Conservation (phyloP, 2,797 vertebrate genomes). For the Helarctos malayanus region DNA sequence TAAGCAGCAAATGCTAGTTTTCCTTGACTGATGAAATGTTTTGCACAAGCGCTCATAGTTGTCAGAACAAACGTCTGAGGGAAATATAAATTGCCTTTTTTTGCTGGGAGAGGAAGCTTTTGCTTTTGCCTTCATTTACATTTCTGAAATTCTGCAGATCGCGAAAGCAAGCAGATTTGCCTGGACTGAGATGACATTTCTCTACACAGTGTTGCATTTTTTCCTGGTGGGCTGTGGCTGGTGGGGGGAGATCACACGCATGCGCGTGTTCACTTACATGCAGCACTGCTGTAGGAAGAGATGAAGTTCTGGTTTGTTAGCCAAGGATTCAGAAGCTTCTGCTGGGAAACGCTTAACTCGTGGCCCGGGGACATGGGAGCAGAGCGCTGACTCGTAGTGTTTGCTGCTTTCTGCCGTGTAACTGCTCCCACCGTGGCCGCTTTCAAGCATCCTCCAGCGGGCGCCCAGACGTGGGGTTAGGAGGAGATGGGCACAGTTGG, state of each 20-base stretch:
- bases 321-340: neutral
- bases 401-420: neutral
- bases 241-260: neutral
- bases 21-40: constrained; percentile 67
- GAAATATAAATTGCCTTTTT: constrained; percentile 62
- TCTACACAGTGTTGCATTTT: neutral
- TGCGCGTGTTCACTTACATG: neutral
- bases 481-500: neutral
- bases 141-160: constrained; percentile 57
- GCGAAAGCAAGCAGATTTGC: constrained; percentile 44
- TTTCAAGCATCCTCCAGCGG: neutral
- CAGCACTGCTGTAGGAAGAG: neutral
- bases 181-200: constrained; percentile 19
- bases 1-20: constrained; percentile 57
- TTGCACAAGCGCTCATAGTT: constrained; percentile 41
- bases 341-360: constrained; percentile 19
- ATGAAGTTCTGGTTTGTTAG: neutral
- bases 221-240: neutral
- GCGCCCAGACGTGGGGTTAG: neutral
- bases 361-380: neutral
- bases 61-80: constrained; percentile 27
- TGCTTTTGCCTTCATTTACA: constrained; percentile 59
- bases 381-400: neutral
- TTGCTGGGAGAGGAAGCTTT: constrained; percentile 48
- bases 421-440: neutral